Evolutionary conservation across 2,888 invertebrate species (phyloP), one percentile per base, ranked within the genome.

Genomic region (Platerodrilus igneus): DNA sequence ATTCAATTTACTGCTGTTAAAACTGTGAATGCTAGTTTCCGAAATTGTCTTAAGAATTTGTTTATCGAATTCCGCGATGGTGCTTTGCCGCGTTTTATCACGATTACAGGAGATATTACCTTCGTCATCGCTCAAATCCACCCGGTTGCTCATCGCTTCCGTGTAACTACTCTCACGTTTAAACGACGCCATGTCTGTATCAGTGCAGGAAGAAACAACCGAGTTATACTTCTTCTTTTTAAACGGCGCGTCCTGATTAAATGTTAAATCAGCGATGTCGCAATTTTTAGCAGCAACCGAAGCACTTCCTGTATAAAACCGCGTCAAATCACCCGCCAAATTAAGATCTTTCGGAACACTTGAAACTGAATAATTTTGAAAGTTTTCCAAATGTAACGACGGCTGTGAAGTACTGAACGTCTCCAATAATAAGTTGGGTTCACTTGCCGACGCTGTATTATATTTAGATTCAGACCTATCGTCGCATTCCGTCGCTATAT

Each of bases 301-400:
- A 2, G 51, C 27, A 11, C 45, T 40, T 4, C 44, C 45, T 4
- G 35, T 43, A 9, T 47, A 48, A 44, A 47, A 53, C 22, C 45
- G 41, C 27, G 44, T 48, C 26, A 54, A 54, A 32, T 63, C 58
- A 8, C 72, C 71, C 49, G 70, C 76, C 54, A 81, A 72, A 70
- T 82, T 78, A 47, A 83, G 71, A 59, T 81, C 77, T 57, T 79
- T 79, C 56, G 83, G 83, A 41, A 83, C 76, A 57, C 77, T 77
- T 26, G 76, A 65, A 57, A 65, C 74, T 57, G 64, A 64, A 37
- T 55, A 53, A 37, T 37, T 37, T 21, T 41, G 32, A 11, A n/a
- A n/a, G n/a, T n/a, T n/a, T n/a, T n/a, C n/a, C n/a, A 46, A 40
- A 27, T 42, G 36, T 27, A 39, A 40, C 26, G 32, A 37, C 31